Conservation (phyloP, 2,113 vertebrate species). For the Hiodon alosoides region DNA sequence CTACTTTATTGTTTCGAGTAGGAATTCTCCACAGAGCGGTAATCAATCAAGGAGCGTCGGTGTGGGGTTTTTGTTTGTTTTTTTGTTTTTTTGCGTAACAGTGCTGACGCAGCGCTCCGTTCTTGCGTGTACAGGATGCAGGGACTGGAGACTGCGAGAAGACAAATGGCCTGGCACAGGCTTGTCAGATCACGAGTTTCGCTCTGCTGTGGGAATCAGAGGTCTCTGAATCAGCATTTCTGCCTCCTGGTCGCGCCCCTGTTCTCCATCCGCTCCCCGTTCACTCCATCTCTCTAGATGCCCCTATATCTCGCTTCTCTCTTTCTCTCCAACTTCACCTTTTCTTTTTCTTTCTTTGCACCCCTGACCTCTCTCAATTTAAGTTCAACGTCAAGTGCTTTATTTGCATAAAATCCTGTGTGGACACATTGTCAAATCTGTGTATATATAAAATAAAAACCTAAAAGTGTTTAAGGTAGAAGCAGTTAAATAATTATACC, state of each 20-base stretch:
- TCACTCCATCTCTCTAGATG: not conserved
- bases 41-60: conserved; percentile 42
- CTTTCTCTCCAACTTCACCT: not conserved
- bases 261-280: not conserved
- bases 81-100: conserved; percentile 27
- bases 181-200: conserved; percentile 51
- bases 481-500: too few relatives aligned
- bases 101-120: conserved; percentile 47
- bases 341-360: not conserved
- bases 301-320: too few relatives aligned
- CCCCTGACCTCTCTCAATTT: too few relatives aligned
- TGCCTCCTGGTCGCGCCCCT: not conserved
- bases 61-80: conserved; percentile 40
- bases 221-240: conserved; percentile 60
- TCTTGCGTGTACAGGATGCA: conserved; percentile 35
- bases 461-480: too few relatives aligned
- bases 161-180: conserved; percentile 54
- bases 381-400: too few relatives aligned
- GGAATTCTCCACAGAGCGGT: conserved; percentile 24
- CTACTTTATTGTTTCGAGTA: conserved; percentile 5
- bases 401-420: too few relatives aligned
- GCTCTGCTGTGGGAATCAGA: conserved; percentile 39
- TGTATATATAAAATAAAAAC: too few relatives aligned
- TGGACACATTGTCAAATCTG: too few relatives aligned
- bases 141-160: conserved; percentile 41